Evolutionary conservation across 2,888 invertebrate genomes (phyloP).

Genomic region (Xestia rhomboidea): DNA sequence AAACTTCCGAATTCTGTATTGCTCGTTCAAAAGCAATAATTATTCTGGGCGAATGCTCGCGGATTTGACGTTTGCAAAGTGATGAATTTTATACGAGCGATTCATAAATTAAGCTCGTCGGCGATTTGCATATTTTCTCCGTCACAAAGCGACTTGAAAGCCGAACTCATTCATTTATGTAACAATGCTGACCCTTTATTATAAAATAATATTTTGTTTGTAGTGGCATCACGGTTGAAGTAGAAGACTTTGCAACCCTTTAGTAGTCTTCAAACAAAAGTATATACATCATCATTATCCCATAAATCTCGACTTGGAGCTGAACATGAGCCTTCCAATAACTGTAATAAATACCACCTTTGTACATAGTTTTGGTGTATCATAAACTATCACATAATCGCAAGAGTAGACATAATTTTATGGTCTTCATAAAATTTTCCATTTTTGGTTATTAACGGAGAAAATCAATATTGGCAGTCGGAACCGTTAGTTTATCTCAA

Average conservation of each 20-base stretch:
- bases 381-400: not conserved
- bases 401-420: not conserved
- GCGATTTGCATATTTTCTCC: slow-evolving; percentile 62
- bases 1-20: slow-evolving; percentile 42
- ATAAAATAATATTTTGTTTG: slow-evolving; percentile 30
- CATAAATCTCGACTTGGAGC: not conserved
- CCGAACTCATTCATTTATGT: slow-evolving; percentile 44
- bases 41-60: slow-evolving; percentile 52
- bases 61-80: slow-evolving; percentile 54
- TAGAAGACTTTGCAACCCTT: not conserved
- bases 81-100: slow-evolving; percentile 62
- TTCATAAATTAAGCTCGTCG: slow-evolving; percentile 60
- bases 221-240: not conserved
- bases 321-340: not conserved
- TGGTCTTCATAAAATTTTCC: not conserved
- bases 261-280: not conserved
- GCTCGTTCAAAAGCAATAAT: slow-evolving; percentile 51
- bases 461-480: not conserved
- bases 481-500: slow-evolving; percentile 2
- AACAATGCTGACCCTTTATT: slow-evolving; percentile 34
- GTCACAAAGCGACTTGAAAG: slow-evolving; percentile 50
- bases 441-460: not conserved
- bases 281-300: not conserved
- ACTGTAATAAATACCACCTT: not conserved
- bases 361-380: not conserved